Percentiles rank a stretch among this genome's conserved stretches.
These are phyloP conservation scores for Nemotelus pantherinus DNA, from an alignment of 2,888 invertebrate species.

Conservation along the genomic window DNA sequence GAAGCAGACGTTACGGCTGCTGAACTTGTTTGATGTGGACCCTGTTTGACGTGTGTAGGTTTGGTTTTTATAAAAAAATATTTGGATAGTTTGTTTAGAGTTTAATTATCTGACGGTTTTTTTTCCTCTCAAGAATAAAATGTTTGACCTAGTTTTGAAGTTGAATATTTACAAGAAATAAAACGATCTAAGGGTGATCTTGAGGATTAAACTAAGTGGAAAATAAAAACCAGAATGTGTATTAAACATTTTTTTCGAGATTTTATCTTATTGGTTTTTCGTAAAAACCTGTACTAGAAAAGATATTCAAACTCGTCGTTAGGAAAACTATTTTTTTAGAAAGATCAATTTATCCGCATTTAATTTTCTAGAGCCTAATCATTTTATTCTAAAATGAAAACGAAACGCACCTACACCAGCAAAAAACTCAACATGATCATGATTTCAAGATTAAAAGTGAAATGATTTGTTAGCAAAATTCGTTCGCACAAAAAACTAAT, in stretches of 20 bases:
- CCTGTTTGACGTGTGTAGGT: slow-evolving; percentile 52
- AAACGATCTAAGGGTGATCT: background rate
- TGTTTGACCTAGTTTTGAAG: background rate
- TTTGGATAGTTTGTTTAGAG: background rate
- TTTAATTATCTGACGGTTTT: background rate
- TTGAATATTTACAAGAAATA: background rate
- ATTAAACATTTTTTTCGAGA: no score
- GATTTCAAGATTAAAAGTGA: slow-evolving; percentile 53
- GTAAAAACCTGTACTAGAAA: no score
- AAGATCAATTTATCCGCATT: no score
- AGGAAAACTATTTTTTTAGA: no score
- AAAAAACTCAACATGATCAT: slow-evolving; percentile 21
- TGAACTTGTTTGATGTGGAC: slow-evolving; percentile 59
- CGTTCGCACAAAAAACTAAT: slow-evolving; percentile 5
- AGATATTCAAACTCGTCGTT: no score
- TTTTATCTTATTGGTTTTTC: no score
- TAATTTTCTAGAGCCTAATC: no score
- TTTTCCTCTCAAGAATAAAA: background rate
- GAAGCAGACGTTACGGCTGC: slow-evolving; percentile 55
- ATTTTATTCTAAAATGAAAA: no score
- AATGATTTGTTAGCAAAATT: slow-evolving; percentile 55
- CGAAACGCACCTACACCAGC: no score
- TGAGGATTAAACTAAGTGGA: no score
- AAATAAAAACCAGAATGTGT: no score
- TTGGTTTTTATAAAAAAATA: slow-evolving; percentile 7